phyloP scores from a whole-genome alignment of 2,797 vertebrate species.

The Kryptolebias ocellatus region DNA sequence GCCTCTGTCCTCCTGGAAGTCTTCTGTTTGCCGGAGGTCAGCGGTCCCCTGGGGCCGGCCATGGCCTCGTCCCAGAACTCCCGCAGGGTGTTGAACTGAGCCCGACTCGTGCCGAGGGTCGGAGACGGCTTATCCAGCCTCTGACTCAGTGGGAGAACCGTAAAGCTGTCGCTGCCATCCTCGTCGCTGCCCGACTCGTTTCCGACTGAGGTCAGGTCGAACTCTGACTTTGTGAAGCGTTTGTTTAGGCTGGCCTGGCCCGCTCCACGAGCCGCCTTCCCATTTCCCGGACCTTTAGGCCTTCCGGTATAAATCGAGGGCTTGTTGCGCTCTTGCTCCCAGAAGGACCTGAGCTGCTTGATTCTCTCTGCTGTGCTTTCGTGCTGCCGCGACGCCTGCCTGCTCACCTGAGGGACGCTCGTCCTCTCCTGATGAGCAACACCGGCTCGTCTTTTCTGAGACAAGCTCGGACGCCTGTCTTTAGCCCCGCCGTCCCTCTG shows the following conservation, averaged over 20 bases:
- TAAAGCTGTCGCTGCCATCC: slow-evolving; percentile 68
- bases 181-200: slow-evolving; percentile 55
- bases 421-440: slow-evolving; percentile 36
- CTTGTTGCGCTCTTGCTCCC: slow-evolving; percentile 79
- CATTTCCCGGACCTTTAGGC: slow-evolving; percentile 48
- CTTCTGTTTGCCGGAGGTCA: slow-evolving; percentile 59
- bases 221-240: slow-evolving; percentile 82
- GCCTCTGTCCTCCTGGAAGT: slow-evolving; percentile 64
- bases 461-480: slow-evolving; percentile 18
- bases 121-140: slow-evolving; percentile 77
- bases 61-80: slow-evolving; percentile 88
- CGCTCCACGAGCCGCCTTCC: slow-evolving; percentile 34
- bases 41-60: slow-evolving; percentile 52
- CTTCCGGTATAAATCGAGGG: slow-evolving; percentile 42
- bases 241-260: slow-evolving; percentile 68
- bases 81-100: slow-evolving; percentile 86
- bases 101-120: slow-evolving; percentile 73
- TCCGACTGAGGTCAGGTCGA: slow-evolving; percentile 72
- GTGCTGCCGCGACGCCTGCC: slow-evolving; percentile 50
- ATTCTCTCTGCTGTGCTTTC: slow-evolving; percentile 72
- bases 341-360: slow-evolving; percentile 75
- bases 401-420: slow-evolving; percentile 36
- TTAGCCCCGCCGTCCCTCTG: slow-evolving; percentile 46
- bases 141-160: slow-evolving; percentile 81
- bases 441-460: slow-evolving; percentile 52